Percentiles rank a stretch among this genome's conserved stretches.
Evolutionary conservation across 2,797 vertebrate genomes (phyloP).

Genomic region (Philypnodon macrostomus): DNA sequence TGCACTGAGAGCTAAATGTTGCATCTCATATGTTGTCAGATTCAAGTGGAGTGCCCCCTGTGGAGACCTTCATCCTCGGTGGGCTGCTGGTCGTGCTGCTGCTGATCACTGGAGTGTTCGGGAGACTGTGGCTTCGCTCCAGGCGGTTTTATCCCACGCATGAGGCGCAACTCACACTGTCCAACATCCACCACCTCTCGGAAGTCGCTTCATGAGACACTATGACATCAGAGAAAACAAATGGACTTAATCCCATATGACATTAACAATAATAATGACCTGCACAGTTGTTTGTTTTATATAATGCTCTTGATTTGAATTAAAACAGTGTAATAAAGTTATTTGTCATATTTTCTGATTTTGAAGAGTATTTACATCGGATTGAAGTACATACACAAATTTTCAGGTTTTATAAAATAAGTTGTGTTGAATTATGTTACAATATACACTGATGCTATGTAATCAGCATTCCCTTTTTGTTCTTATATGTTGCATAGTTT

Average conservation of each 20-base stretch:
- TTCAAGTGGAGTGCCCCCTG: constrained; percentile 49
- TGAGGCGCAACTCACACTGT: constrained; percentile 79
- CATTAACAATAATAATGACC: constrained; percentile 12
- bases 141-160: constrained; percentile 73
- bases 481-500: too few species aligned
- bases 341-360: neutral
- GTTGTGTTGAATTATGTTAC: too few species aligned
- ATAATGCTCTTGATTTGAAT: constrained; percentile 22
- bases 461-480: too few species aligned
- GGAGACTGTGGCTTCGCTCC: constrained; percentile 77
- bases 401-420: too few species aligned
- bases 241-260: constrained; percentile 29
- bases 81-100: constrained; percentile 73
- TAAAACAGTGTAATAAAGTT: constrained; percentile 43
- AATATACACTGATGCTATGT: too few species aligned
- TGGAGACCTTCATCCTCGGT: constrained; percentile 76
- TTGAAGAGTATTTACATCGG: neutral
- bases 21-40: constrained; percentile 42
- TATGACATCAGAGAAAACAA: constrained; percentile 4
- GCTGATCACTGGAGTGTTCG: constrained; percentile 72
- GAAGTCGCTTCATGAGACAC: constrained; percentile 78
- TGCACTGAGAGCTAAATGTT: too few species aligned
- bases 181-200: constrained; percentile 79
- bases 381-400: too few species aligned
- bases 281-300: constrained; percentile 14